Conservation (phyloP, 2,888 invertebrate species). For the Agonopterix alstromeriana region DNA sequence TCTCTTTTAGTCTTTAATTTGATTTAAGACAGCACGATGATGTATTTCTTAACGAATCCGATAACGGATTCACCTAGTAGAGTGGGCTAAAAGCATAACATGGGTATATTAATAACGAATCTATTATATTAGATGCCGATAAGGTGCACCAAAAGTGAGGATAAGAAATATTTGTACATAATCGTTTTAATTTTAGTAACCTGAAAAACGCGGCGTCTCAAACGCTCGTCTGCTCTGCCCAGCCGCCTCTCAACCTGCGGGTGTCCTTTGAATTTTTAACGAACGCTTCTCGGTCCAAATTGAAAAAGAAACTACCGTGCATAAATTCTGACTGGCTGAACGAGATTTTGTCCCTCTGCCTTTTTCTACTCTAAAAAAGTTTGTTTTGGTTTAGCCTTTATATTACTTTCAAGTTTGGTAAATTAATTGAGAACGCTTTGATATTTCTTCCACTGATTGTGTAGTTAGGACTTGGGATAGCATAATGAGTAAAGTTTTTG, state of each 20-base stretch:
- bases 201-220: conserved; percentile 3
- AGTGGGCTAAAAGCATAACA: too few relatives aligned
- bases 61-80: too few relatives aligned
- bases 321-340: conserved; percentile 13
- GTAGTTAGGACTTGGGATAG: not conserved
- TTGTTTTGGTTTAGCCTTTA: conserved; percentile 6
- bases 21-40: too few relatives aligned
- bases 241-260: conserved; percentile 5
- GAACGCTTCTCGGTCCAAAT: conserved; percentile 14
- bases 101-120: too few relatives aligned
- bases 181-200: too few relatives aligned
- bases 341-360: conserved; percentile 13
- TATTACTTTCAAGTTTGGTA: conserved; percentile 5
- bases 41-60: too few relatives aligned
- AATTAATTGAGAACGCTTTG: conserved; percentile 7
- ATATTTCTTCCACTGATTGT: conserved; percentile 5
- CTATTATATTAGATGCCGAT: too few relatives aligned
- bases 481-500: not conserved
- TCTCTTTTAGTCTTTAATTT: too few relatives aligned
- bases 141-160: too few relatives aligned
- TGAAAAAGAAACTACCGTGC: conserved; percentile 17
- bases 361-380: conserved; percentile 5
- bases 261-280: conserved; percentile 17
- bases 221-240: conserved; percentile 5
- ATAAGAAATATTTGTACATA: too few relatives aligned